phyloP scores from a whole-genome alignment of 2,113 vertebrate species.

The Menidia beryllina region DNA sequence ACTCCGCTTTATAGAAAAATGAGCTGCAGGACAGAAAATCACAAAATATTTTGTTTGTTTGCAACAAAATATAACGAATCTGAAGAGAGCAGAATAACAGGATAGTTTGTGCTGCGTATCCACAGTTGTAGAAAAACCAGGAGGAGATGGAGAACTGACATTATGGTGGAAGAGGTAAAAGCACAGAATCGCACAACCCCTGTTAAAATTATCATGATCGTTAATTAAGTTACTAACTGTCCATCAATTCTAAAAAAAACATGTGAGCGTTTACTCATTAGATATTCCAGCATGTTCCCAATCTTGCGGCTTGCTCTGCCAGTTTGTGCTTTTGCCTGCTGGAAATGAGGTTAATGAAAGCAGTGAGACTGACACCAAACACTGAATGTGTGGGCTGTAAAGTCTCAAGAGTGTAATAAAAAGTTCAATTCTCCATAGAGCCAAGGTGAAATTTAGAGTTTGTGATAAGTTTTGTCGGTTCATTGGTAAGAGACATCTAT shows the following conservation, averaged over 20 bases:
- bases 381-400: not conserved
- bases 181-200: no score
- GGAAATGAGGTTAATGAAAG: constrained; percentile 2
- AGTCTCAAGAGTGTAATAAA: not conserved
- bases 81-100: constrained; percentile 12
- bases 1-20: constrained; percentile 46
- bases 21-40: constrained; percentile 54
- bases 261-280: not conserved
- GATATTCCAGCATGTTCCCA: not conserved
- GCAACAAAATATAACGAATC: constrained; percentile 51
- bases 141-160: no score
- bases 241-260: not conserved
- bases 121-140: no score
- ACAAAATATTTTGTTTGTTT: constrained; percentile 42
- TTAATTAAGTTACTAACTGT: no score
- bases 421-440: not conserved
- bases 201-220: constrained; percentile 2
- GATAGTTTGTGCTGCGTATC: not conserved
- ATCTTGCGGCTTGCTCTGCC: constrained; percentile 7
- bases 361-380: not conserved
- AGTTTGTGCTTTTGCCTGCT: constrained; percentile 2
- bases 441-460: not conserved
- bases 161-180: no score
- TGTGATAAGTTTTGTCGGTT: constrained; percentile 9
- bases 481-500: not conserved